A percentile compares a stretch with the other conserved stretches of the same genome.
These are phyloP conservation scores for Lasiurus cinereus DNA, from an alignment of 2,113 vertebrate species.

Conservation along the genomic window DNA sequence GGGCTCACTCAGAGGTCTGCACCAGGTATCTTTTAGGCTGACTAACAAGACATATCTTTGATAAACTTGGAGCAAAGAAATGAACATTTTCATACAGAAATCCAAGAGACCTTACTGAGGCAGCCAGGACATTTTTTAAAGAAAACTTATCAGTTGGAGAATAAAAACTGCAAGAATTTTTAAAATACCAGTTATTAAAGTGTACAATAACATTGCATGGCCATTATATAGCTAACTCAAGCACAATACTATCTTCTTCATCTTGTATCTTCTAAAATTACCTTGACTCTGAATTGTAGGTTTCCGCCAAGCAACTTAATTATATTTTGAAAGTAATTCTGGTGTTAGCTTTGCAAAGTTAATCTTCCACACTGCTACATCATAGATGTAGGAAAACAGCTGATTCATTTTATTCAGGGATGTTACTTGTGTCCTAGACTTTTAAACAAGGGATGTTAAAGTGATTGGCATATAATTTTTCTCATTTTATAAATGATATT, in stretches of 20 bases:
- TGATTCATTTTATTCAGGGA: not conserved
- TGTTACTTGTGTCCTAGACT: not conserved
- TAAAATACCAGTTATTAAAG: slow-evolving; percentile 39
- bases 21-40: slow-evolving; percentile 29
- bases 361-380: not conserved
- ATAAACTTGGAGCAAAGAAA: not conserved
- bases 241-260: not conserved
- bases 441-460: not conserved
- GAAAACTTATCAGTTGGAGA: slow-evolving; percentile 10
- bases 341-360: not conserved
- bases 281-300: slow-evolving; percentile 52
- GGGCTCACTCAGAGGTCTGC: not conserved
- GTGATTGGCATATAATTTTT: not conserved
- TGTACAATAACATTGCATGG: not conserved
- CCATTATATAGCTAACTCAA: not conserved
- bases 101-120: not conserved
- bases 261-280: not conserved
- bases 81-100: not conserved
- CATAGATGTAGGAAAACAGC: not conserved
- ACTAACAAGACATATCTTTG: slow-evolving; percentile 41
- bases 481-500: not conserved
- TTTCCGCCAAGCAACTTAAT: slow-evolving; percentile 55
- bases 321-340: slow-evolving; percentile 52
- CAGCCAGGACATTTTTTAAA: not conserved
- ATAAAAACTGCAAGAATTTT: not conserved